Evolutionary conservation across 35 echinoderm and acorn worm genomes (phyloP).

Genomic region (Chiridota heheva): DNA sequence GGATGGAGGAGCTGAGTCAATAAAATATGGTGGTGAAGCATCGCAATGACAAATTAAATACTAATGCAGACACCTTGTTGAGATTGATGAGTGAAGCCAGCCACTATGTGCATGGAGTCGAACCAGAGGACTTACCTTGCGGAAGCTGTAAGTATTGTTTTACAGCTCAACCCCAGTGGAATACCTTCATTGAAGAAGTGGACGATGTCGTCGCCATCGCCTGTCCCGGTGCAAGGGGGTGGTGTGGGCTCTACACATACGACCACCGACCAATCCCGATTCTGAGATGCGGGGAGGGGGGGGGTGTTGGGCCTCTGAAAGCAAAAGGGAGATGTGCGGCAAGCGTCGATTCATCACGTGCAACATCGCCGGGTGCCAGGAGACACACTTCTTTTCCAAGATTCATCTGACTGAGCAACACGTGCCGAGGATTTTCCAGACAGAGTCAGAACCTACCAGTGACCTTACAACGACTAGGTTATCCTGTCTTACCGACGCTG

Average conservation of each 20-base stretch:
- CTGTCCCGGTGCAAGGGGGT: not conserved
- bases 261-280: no score
- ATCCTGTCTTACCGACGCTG: not conserved
- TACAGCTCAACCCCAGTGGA: constrained; percentile 45
- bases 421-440: no score
- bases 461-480: no score
- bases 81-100: not conserved
- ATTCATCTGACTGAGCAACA: no score
- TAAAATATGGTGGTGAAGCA: constrained; percentile 54
- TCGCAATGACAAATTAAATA: constrained; percentile 22
- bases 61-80: constrained; percentile 49
- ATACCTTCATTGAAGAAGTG: constrained; percentile 40
- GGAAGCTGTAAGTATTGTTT: constrained; percentile 46
- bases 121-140: constrained; percentile 38
- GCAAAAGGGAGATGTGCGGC: no score
- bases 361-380: no score
- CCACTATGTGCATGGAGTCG: constrained; percentile 2
- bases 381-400: no score
- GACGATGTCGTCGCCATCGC: constrained; percentile 53
- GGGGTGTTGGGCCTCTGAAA: no score
- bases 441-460: no score
- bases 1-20: constrained; percentile 62
- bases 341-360: no score
- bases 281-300: no score
- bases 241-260: no score